Percentiles rank a stretch among this genome's conserved stretches.
These are phyloP conservation scores for Entomobrya proxima DNA, from an alignment of 2,888 invertebrate species.

Conservation along the genomic window DNA sequence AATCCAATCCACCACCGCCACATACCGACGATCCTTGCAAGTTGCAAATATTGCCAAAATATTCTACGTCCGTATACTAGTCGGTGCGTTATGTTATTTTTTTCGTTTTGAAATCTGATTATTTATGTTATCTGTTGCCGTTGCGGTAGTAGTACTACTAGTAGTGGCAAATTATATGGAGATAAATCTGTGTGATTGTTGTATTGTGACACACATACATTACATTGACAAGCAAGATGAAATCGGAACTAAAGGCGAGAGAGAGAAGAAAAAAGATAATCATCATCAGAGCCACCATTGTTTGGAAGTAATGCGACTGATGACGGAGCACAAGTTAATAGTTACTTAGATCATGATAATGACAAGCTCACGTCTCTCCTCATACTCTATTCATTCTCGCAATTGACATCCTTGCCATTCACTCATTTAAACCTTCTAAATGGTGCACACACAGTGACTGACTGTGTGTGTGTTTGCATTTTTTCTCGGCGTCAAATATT, in stretches of 20 bases:
- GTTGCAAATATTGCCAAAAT: background rate
- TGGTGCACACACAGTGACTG: background rate
- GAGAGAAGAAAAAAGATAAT: constrained; percentile 36
- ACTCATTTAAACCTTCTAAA: constrained; percentile 60
- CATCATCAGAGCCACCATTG: constrained; percentile 56
- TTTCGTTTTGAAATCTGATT: background rate
- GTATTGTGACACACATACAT: constrained; percentile 53
- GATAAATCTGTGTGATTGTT: constrained; percentile 32
- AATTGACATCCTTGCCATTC: constrained; percentile 64
- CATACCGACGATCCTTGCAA: too few relatives aligned
- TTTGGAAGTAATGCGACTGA: constrained; percentile 58
- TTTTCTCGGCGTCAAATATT: constrained; percentile 22
- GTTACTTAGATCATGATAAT: constrained; percentile 64
- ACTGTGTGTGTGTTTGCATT: constrained; percentile 40
- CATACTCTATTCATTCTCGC: constrained; percentile 60
- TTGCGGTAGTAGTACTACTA: too few relatives aligned
- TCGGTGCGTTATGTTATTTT: too few relatives aligned
- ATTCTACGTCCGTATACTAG: background rate
- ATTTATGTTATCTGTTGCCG: too few relatives aligned
- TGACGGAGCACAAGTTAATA: constrained; percentile 64
- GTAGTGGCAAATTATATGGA: constrained; percentile 36
- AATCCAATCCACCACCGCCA: too few relatives aligned
- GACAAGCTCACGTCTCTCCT: constrained; percentile 66
- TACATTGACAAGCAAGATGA: constrained; percentile 45
- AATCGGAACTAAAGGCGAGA: constrained; percentile 47